These are phyloP conservation scores for Myiagra hebetior DNA, from an alignment of 2,113 vertebrate genomes.

Conservation along the genomic window DNA sequence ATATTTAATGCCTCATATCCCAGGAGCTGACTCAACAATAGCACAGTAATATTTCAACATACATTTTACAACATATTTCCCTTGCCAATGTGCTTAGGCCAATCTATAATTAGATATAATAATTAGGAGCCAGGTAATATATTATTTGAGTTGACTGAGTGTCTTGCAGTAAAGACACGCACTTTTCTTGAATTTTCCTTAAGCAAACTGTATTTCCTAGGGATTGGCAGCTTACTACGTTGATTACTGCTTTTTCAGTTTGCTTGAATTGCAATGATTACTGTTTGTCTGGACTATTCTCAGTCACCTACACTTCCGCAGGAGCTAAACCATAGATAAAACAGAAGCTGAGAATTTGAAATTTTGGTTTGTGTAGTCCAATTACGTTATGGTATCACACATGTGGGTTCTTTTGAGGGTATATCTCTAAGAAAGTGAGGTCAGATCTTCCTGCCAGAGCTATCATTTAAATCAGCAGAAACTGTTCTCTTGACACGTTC, in stretches of 20 bases:
- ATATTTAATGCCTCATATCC: neutral
- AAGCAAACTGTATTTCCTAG: neutral
- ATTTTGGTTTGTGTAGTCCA: neutral
- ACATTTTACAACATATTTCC: neutral
- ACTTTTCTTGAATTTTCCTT: neutral
- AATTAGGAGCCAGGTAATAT: neutral
- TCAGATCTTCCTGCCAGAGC: neutral
- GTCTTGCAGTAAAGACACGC: neutral
- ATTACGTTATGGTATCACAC: neutral
- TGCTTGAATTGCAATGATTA: neutral
- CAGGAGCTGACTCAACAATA: conserved; percentile 8
- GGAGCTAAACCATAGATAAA: neutral
- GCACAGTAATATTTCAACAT: conserved; percentile 3
- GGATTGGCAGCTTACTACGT: neutral
- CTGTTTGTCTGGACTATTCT: neutral
- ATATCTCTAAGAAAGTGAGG: neutral
- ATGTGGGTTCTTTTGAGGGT: neutral
- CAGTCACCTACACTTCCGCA: neutral
- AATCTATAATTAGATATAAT: conserved; percentile 29
- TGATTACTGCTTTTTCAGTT: neutral
- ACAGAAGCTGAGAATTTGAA: neutral
- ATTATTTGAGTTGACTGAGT: neutral
- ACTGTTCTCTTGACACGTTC: neutral
- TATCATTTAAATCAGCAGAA: neutral
- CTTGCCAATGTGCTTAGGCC: neutral